Evolutionary conservation across 1,140 invertebrate species (phyloP), one percentile per base, ranked within the genome.

Genomic region (Melitaea cinxia): DNA sequence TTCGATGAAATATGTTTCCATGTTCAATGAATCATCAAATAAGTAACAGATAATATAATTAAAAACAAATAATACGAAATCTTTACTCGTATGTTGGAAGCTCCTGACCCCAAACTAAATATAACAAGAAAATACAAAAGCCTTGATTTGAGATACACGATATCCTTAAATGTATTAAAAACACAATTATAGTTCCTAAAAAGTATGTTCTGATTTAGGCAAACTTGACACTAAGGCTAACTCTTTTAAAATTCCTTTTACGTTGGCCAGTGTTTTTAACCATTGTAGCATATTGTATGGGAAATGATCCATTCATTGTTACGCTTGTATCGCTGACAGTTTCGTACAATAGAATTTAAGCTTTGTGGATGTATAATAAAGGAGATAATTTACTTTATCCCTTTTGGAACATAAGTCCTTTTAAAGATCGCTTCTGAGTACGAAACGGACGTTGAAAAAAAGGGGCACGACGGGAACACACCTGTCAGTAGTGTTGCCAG

Each of bases 401-500:
- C 23, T 62, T 63, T n/a, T 19, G 58, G 47, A 55, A 26, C 24
- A 73, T 80, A 54, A 14, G 73, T 28, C 72, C 57, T 78, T 85
- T 71, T 68, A 30, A 55, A 58, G 50, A 19, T 52, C 21, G 54
- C 39, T 58, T 61, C 59, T 58, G 59, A 49, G 65, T 71, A 73
- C 71, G 77, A 79, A 88, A 88, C 83, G 86, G 88, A 90, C 88
- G 88, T 90, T 88, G 75, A 88, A 88, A 91, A 47, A 91, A 91
- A 87, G 83, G 86, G 88, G 83, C 84, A 85, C 84, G 84, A 82
- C 84, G 81, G 84, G 86, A 88, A 89, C 86, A 83, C 86, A 89
- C 86, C 86, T 91, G 88, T 88, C 85, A 87, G 83, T 82, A 80
- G 85, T 86, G 86, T 88, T 89, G 85, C 88, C 81, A 89, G 88